Evolutionary conservation across 2,113 vertebrate species (phyloP).

Genomic region (Thamnophis sirtalis): DNA sequence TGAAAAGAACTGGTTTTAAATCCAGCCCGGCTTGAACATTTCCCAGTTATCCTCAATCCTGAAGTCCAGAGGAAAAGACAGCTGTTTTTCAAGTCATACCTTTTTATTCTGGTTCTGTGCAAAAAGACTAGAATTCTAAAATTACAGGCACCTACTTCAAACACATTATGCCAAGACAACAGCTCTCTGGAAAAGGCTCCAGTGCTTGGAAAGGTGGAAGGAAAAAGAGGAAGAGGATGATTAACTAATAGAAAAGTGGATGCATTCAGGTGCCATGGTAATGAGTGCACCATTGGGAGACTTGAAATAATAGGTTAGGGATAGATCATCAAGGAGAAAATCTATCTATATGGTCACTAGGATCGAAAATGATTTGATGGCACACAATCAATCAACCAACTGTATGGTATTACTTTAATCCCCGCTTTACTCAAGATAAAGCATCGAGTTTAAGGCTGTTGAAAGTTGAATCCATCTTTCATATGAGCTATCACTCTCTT

Average conservation of each 20-base stretch:
- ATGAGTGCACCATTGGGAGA: not conserved
- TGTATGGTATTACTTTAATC: not conserved
- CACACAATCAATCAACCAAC: not conserved
- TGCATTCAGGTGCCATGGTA: not conserved
- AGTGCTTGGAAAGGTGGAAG: not conserved
- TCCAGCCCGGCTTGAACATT: not conserved
- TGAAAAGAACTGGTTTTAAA: not conserved
- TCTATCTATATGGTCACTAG: not conserved
- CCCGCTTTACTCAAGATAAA: not conserved
- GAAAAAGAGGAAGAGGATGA: not conserved
- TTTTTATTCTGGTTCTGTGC: not conserved
- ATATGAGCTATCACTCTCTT: not conserved
- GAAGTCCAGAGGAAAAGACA: not conserved
- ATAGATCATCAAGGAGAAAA: not conserved
- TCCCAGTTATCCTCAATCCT: not conserved
- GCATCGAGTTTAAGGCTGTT: not conserved
- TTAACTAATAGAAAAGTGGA: not conserved
- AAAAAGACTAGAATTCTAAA: not conserved
- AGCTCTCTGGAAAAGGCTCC: not conserved
- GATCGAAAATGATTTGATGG: not conserved
- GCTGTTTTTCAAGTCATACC: not conserved
- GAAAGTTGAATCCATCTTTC: not conserved
- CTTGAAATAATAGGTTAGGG: not conserved
- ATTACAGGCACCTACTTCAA: not conserved
- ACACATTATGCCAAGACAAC: not conserved